phyloP scores from a whole-genome alignment of 1,140 invertebrate genomes.

The Ooceraea biroi region DNA sequence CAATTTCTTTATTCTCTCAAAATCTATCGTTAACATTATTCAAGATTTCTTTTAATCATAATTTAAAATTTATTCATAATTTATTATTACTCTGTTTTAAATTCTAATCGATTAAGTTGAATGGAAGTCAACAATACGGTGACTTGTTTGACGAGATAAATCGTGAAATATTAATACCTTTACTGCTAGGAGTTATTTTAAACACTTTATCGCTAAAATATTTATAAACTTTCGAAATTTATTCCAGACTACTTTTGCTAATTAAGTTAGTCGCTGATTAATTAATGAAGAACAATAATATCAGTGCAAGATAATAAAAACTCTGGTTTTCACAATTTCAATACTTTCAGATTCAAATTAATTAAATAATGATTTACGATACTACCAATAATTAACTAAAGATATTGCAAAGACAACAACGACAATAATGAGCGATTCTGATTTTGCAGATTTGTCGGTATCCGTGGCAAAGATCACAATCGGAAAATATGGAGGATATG shows the following conservation, averaged over 20 bases:
- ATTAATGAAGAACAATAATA: constrained; percentile 8
- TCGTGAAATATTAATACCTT: constrained; percentile 25
- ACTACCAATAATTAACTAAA: background rate
- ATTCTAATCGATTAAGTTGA: no score
- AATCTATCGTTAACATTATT: no score
- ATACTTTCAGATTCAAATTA: no score
- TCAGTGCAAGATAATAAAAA: background rate
- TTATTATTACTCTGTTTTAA: background rate
- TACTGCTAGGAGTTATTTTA: background rate
- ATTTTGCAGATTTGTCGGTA: constrained; percentile 34
- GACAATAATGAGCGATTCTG: constrained; percentile 4
- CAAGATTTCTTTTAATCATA: no score
- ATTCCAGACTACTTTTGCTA: constrained; percentile 27
- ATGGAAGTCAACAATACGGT: background rate
- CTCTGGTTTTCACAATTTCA: background rate
- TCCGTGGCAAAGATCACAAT: constrained; percentile 60
- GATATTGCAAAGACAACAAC: no score
- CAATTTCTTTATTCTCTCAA: no score
- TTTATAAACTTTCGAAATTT: constrained; percentile 30
- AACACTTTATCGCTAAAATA: constrained; percentile 17
- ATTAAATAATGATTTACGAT: background rate
- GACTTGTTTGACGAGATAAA: constrained; percentile 24
- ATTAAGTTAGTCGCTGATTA: background rate
- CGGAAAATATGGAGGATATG: constrained; percentile 18
- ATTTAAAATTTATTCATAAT: background rate